phyloP scores from a whole-genome alignment of 1,140 invertebrate genomes.

The Gonatopus flavifemur region DNA sequence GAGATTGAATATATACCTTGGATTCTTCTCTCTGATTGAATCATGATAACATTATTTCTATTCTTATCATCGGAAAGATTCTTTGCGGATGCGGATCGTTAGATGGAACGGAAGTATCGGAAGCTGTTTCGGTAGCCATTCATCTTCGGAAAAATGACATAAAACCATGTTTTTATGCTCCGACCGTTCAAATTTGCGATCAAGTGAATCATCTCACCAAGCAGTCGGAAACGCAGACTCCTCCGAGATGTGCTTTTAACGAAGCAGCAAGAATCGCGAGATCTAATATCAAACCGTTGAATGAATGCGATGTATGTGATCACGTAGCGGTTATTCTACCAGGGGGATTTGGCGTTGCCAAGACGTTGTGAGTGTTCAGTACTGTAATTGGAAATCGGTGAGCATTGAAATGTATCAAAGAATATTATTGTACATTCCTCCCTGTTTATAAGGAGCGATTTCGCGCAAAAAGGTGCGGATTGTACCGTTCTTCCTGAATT shows the following conservation, averaged over 20 bases:
- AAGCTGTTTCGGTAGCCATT: conserved; percentile 61
- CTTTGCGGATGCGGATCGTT: conserved; percentile 65
- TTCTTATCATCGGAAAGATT: conserved; percentile 47
- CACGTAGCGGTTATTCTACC: conserved; percentile 64
- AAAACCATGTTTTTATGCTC: conserved; percentile 62
- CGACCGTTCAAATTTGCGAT: conserved; percentile 59
- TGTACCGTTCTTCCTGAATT: conserved; percentile 61
- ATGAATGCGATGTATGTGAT: conserved; percentile 47
- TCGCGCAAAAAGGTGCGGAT: conserved; percentile 60
- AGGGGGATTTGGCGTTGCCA: conserved; percentile 66
- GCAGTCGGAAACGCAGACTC: conserved; percentile 22
- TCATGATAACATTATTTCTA: too few relatives aligned
- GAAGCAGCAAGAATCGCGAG: conserved; percentile 66
- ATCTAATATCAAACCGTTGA: conserved; percentile 56
- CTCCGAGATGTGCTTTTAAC: conserved; percentile 59
- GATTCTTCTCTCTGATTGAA: too few relatives aligned
- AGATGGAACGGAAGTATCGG: conserved; percentile 66
- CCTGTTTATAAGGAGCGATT: conserved; percentile 55
- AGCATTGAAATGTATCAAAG: neutral
- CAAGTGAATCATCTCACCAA: conserved; percentile 61
- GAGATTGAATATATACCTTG: too few relatives aligned
- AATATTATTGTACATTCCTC: neutral
- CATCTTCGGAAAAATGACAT: conserved; percentile 58
- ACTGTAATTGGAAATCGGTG: neutral
- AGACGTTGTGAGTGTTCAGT: conserved; percentile 63